Conservation (phyloP, 53 echinoderm and acorn worm species). For the Actinopyga echinites region DNA sequence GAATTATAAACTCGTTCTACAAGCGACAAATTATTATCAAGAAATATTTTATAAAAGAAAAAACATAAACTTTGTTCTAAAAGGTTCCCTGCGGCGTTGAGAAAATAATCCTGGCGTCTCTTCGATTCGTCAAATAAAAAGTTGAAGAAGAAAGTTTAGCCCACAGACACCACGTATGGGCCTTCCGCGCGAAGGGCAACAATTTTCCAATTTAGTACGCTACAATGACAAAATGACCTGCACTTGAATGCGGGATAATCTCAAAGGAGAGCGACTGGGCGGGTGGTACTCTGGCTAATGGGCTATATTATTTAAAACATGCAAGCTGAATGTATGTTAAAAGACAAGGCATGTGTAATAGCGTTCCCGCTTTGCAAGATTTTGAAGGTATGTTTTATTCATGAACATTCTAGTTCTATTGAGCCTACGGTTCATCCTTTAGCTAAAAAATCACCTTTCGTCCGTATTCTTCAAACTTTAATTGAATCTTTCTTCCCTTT, state of each 20-base stretch:
- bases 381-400: no score
- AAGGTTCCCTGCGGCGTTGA: slow-evolving; percentile 36
- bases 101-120: slow-evolving; percentile 34
- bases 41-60: background rate
- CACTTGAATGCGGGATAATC: slow-evolving; percentile 31
- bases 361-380: no score
- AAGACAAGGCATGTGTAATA: background rate
- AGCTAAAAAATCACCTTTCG: background rate
- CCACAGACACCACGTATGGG: slow-evolving; percentile 37
- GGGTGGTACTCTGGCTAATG: slow-evolving; percentile 38
- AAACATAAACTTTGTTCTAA: slow-evolving; percentile 24
- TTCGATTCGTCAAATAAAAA: slow-evolving; percentile 30
- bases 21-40: background rate
- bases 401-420: no score
- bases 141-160: slow-evolving; percentile 29
- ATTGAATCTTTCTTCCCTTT: slow-evolving; percentile 44
- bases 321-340: background rate
- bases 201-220: slow-evolving; percentile 66
- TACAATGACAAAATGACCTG: slow-evolving; percentile 66
- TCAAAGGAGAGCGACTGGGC: slow-evolving; percentile 36
- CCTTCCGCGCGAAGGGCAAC: slow-evolving; percentile 46
- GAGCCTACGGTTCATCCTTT: no score
- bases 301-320: slow-evolving; percentile 26
- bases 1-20: background rate
- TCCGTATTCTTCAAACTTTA: background rate